phyloP scores from a whole-genome alignment of 2,888 invertebrate genomes.

The Lysandra bellargus region DNA sequence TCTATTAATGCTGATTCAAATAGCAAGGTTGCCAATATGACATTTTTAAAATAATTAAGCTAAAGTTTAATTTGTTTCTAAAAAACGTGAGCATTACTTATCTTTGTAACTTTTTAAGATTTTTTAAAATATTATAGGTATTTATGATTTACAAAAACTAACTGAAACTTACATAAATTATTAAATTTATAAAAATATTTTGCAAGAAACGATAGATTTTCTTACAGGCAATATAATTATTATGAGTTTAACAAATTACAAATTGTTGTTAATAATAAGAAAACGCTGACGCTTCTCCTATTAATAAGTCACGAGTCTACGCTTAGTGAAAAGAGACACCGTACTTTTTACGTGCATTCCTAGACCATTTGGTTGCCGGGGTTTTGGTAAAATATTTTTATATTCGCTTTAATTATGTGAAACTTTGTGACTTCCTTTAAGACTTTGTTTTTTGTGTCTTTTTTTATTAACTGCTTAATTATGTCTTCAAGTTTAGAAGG shows the following conservation, averaged over 20 bases:
- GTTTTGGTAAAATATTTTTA: slow-evolving; percentile 37
- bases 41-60: background rate
- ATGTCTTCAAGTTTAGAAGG: background rate
- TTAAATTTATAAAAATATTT: too few species aligned
- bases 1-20: background rate
- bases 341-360: slow-evolving; percentile 48
- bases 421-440: slow-evolving; percentile 50
- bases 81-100: background rate
- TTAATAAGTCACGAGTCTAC: background rate
- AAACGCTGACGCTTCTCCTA: slow-evolving; percentile 36
- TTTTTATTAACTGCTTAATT: slow-evolving; percentile 44
- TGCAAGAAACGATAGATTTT: too few species aligned
- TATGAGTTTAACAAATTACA: background rate
- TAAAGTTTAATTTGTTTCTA: background rate
- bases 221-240: too few species aligned
- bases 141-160: too few species aligned
- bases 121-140: too few species aligned
- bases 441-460: slow-evolving; percentile 35
- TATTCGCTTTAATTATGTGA: slow-evolving; percentile 48
- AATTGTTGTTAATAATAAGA: background rate
- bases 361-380: slow-evolving; percentile 44
- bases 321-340: slow-evolving; percentile 40
- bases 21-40: background rate
- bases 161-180: too few species aligned
- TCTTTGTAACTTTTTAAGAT: too few species aligned